Evolutionary conservation across 1,140 invertebrate species (phyloP).

Genomic region (Mesaphorura yosii): DNA sequence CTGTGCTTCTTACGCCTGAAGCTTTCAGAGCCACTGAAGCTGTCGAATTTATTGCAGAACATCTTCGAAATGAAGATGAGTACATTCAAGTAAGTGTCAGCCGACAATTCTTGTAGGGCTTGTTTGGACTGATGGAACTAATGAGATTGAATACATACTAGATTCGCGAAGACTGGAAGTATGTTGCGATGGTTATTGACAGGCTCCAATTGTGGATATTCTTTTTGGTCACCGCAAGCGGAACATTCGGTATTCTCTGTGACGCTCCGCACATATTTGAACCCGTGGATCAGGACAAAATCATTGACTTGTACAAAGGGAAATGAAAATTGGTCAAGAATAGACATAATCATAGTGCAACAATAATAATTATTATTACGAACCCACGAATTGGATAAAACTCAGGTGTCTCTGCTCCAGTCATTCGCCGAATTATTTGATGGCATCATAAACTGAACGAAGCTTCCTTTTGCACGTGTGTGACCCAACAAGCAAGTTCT

Average conservation of each 20-base stretch:
- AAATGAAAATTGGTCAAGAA: no score
- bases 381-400: no score
- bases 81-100: slow-evolving; percentile 73
- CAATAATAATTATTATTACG: no score
- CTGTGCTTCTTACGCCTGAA: slow-evolving; percentile 76
- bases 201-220: slow-evolving; percentile 93
- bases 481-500: no score
- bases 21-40: slow-evolving; percentile 87
- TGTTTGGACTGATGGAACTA: neutral
- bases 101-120: neutral
- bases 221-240: slow-evolving; percentile 85
- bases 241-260: slow-evolving; percentile 93
- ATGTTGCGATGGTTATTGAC: slow-evolving; percentile 98
- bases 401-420: no score
- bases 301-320: no score
- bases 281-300: slow-evolving; percentile 92
- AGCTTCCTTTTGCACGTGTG: no score
- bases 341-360: no score
- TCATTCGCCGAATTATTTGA: no score
- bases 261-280: slow-evolving; percentile 99
- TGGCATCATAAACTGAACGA: no score
- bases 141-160: no score
- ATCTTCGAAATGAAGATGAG: slow-evolving; percentile 89
- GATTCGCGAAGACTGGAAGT: slow-evolving; percentile 99
- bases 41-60: slow-evolving; percentile 95